Evolutionary conservation across 1,140 invertebrate genomes (phyloP).

Genomic region (Drosophila burlai): DNA sequence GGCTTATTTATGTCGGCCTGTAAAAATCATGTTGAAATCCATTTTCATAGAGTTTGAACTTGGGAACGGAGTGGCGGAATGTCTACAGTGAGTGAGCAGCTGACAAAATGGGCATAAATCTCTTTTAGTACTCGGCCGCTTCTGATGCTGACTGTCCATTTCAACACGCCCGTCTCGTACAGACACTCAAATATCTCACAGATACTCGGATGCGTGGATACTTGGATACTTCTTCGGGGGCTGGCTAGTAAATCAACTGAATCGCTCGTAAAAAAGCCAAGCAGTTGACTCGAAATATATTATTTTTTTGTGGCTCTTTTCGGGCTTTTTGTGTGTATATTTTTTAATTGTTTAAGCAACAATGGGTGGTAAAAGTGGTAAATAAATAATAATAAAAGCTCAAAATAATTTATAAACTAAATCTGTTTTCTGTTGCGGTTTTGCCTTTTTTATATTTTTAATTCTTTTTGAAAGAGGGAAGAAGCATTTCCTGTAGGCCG

Average conservation of each 20-base stretch:
- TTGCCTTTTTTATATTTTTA: conserved; percentile 7
- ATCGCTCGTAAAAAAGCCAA: conserved; percentile 76
- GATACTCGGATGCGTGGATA: conserved; percentile 18
- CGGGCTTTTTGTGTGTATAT: conserved; percentile 37
- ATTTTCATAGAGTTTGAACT: conserved; percentile 63
- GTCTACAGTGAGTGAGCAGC: conserved; percentile 49
- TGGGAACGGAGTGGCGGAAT: conserved; percentile 48
- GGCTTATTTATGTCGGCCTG: conserved; percentile 64
- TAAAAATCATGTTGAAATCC: conserved; percentile 71
- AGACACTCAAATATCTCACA: conserved; percentile 35
- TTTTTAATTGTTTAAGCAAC: conserved; percentile 82
- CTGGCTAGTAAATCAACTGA: conserved; percentile 80
- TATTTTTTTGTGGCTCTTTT: conserved; percentile 46
- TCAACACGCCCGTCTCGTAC: conserved; percentile 78
- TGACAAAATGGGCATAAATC: conserved; percentile 82
- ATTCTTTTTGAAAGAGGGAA: conserved; percentile 16
- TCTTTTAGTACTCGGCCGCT: conserved; percentile 74
- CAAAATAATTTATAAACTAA: conserved; percentile 73
- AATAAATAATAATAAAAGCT: conserved; percentile 78
- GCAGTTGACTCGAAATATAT: conserved; percentile 65
- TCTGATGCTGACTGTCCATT: conserved; percentile 75
- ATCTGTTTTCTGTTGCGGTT: conserved; percentile 37
- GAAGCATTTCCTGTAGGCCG: conserved; percentile 67
- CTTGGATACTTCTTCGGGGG: conserved; percentile 54
- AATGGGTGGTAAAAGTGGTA: conserved; percentile 81